Percentiles rank a stretch among this genome's conserved stretches.
phyloP scores from a whole-genome alignment of 1,140 invertebrate genomes.

The Drosophila parabipectinata region DNA sequence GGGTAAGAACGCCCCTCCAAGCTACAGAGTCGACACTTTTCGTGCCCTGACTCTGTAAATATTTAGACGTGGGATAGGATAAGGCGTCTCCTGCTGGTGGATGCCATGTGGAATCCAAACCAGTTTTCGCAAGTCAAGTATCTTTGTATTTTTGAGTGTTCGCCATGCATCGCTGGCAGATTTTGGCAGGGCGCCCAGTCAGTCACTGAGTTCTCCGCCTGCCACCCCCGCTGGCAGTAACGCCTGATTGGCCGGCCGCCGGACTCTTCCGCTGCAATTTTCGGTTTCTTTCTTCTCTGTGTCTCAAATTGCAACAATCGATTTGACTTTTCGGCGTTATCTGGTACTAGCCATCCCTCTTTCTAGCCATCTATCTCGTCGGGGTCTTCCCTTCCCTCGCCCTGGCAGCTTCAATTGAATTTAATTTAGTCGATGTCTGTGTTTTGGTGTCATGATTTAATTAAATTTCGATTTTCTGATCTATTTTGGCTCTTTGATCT shows the following conservation, averaged over 20 bases:
- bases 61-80: conserved; percentile 11
- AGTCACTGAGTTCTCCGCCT: conserved; percentile 35
- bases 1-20: conserved; percentile 25
- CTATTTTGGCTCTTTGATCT: conserved; percentile 69
- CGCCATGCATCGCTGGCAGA: conserved; percentile 43
- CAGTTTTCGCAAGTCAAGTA: conserved; percentile 24
- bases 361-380: conserved; percentile 6
- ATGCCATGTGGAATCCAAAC: conserved; percentile 26
- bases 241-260: conserved; percentile 47
- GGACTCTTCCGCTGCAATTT: conserved; percentile 63
- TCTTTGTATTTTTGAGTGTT: conserved; percentile 19
- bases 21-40: conserved; percentile 28
- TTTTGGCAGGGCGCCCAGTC: conserved; percentile 71
- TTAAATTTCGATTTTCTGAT: conserved; percentile 67
- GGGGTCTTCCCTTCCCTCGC: not conserved
- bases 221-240: conserved; percentile 27
- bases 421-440: conserved; percentile 63
- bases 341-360: conserved; percentile 10
- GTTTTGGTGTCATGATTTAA: conserved; percentile 79
- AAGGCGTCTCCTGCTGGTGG: conserved; percentile 21
- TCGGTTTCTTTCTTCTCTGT: conserved; percentile 32
- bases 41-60: not conserved
- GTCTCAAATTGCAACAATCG: conserved; percentile 78
- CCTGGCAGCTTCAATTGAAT: conserved; percentile 64
- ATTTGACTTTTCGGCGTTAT: conserved; percentile 48